Conservation (phyloP, 2,888 invertebrate genomes). For the Chouioia cunea region DNA sequence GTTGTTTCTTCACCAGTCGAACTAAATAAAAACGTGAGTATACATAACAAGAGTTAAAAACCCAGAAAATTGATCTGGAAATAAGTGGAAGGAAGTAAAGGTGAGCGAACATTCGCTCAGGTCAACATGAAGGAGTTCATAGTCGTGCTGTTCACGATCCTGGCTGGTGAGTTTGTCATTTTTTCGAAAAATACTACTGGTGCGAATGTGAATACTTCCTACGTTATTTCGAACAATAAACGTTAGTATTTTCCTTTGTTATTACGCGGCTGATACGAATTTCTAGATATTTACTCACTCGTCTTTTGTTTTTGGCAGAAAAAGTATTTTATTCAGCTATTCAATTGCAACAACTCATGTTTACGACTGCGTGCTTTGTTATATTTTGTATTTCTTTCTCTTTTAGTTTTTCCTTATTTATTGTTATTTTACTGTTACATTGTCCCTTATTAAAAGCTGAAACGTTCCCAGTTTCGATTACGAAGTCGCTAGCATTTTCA, state of each 20-base stretch:
- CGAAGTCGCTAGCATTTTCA: too few species aligned
- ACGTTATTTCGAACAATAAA: too few species aligned
- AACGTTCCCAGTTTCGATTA: too few species aligned
- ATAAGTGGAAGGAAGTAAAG: neutral
- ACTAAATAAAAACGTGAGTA: neutral
- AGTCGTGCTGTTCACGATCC: conserved; percentile 68
- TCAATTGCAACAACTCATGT: conserved; percentile 30
- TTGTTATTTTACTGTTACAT: neutral
- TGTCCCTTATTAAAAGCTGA: too few species aligned
- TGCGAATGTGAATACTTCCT: conserved; percentile 5
- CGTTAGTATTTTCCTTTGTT: too few species aligned
- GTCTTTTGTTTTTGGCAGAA: conserved; percentile 3
- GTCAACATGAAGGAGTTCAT: conserved; percentile 65
- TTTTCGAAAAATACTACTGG: neutral
- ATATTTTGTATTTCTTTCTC: conserved; percentile 9
- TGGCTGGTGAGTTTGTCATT: conserved; percentile 66
- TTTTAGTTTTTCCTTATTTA: conserved; percentile 3
- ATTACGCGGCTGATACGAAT: too few species aligned
- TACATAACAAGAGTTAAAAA: neutral
- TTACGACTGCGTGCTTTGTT: neutral
- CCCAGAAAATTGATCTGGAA: neutral
- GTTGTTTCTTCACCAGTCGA: neutral
- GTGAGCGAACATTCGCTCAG: conserved; percentile 41
- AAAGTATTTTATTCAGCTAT: neutral
- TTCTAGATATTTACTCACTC: too few species aligned